These are phyloP conservation scores for Cephonodes hylas DNA, from an alignment of 2,888 invertebrate genomes.

Conservation along the genomic window DNA sequence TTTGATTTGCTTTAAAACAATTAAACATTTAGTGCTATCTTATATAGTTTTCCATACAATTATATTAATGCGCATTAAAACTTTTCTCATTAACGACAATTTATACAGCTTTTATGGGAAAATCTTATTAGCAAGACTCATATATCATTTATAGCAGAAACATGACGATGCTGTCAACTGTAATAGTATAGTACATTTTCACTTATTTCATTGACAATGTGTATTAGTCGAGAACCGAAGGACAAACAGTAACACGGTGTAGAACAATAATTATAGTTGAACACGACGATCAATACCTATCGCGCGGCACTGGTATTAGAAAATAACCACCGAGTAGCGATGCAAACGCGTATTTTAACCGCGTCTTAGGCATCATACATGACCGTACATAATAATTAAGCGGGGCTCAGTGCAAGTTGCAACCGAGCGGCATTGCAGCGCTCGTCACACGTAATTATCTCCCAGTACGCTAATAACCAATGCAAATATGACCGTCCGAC, in stretches of 20 bases:
- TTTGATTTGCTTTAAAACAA: neutral
- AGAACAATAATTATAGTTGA: neutral
- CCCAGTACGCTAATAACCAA: conserved; percentile 68
- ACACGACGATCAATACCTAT: neutral
- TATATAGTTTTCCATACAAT: no score
- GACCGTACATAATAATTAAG: conserved; percentile 55
- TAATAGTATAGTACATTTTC: neutral
- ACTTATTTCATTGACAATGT: neutral
- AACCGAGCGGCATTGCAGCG: conserved; percentile 46
- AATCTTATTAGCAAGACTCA: neutral
- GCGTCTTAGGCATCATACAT: conserved; percentile 34
- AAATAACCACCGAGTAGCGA: conserved; percentile 17
- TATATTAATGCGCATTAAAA: no score
- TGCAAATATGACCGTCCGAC: conserved; percentile 63
- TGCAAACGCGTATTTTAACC: conserved; percentile 29
- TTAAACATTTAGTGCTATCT: neutral
- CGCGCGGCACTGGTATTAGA: conserved; percentile 17
- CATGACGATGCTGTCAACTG: no score
- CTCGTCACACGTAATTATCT: conserved; percentile 73
- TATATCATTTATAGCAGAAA: neutral
- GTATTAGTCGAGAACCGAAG: neutral
- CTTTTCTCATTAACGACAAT: no score
- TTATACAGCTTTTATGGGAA: no score
- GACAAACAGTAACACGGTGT: neutral
- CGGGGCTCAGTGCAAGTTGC: conserved; percentile 41